These are phyloP conservation scores for Orientallactaga bullata DNA, from an alignment of 2,113 vertebrate species.

Conservation along the genomic window DNA sequence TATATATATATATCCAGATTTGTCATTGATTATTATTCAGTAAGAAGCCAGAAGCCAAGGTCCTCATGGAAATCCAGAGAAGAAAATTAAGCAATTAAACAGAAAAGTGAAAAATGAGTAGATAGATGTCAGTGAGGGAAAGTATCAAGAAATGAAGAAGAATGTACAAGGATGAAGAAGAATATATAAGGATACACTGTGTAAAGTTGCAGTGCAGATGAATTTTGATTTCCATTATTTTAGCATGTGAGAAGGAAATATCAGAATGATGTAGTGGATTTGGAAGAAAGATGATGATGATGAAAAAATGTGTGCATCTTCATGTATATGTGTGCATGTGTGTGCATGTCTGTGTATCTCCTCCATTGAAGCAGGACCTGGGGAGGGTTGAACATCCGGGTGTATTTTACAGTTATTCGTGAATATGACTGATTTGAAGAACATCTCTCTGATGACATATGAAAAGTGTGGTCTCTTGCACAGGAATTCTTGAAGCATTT, in stretches of 20 bases:
- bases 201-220: background rate
- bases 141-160: background rate
- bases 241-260: background rate
- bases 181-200: background rate
- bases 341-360: background rate
- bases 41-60: background rate
- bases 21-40: background rate
- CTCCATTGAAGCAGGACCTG: background rate
- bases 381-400: background rate
- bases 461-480: background rate
- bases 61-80: background rate
- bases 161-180: background rate
- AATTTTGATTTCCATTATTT: background rate
- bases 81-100: background rate
- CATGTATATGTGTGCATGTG: background rate
- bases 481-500: background rate
- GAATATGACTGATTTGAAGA: background rate
- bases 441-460: background rate
- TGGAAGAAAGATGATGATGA: background rate
- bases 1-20: background rate
- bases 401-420: background rate
- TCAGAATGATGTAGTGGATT: background rate
- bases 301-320: background rate
- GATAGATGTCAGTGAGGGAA: too few species aligned
- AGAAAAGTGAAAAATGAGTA: too few species aligned